Evolutionary conservation across 2,113 vertebrate species (phyloP).

Genomic region (Alligator mississippiensis): DNA sequence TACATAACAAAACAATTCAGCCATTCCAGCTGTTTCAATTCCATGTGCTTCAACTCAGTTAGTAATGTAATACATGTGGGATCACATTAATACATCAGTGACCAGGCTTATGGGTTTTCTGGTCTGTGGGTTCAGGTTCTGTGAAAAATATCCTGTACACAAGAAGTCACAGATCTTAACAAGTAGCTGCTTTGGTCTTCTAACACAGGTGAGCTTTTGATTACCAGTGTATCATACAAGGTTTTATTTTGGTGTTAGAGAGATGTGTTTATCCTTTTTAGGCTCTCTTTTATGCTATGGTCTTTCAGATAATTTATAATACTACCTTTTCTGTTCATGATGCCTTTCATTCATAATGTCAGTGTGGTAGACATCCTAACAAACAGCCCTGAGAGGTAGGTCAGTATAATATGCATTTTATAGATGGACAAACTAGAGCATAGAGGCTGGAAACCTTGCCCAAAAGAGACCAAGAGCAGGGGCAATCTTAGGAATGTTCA

Average conservation of each 20-base stretch:
- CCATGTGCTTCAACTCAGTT: neutral
- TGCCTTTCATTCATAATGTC: conserved; percentile 51
- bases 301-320: conserved; percentile 39
- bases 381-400: conserved; percentile 67
- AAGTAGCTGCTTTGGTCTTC: conserved; percentile 30
- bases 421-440: neutral
- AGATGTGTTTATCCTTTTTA: neutral
- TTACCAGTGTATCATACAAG: neutral
- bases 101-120: conserved; percentile 2
- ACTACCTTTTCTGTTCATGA: conserved; percentile 51
- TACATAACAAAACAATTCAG: neutral
- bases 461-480: neutral
- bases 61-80: neutral
- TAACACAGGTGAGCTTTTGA: conserved; percentile 56
- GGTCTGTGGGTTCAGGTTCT: conserved; percentile 21
- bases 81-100: neutral
- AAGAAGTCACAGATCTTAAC: conserved; percentile 8
- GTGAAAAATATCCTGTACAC: conserved; percentile 8
- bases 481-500: neutral
- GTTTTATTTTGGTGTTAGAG: neutral
- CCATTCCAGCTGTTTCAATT: neutral
- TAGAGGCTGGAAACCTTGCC: neutral
- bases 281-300: conserved; percentile 30
- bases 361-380: conserved; percentile 52
- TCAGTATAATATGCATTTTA: conserved; percentile 32